Percentiles rank a stretch among this genome's conserved stretches.
These are phyloP conservation scores for Scelioninae gen. 2 DNA, from an alignment of 2,888 invertebrate genomes.

Conservation along the genomic window DNA sequence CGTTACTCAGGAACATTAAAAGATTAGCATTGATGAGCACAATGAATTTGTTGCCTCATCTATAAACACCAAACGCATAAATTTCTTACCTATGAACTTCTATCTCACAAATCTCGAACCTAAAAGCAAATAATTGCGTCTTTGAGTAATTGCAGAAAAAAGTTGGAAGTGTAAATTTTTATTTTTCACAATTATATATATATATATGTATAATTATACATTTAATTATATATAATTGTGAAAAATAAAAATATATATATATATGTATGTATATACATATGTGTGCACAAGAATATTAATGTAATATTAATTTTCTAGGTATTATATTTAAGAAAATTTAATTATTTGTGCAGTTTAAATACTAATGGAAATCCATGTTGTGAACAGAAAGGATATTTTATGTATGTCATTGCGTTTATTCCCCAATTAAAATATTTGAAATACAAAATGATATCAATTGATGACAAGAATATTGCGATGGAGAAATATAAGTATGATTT, in stretches of 20 bases:
- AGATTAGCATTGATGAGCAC: no score
- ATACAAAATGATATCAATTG: conserved; percentile 81
- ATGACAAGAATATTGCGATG: conserved; percentile 77
- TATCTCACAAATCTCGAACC: no score
- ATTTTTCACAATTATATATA: background rate
- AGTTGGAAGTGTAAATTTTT: no score
- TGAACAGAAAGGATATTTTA: conserved; percentile 79
- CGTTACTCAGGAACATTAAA: no score
- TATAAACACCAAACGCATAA: no score
- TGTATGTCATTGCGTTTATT: conserved; percentile 84
- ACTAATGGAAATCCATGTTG: conserved; percentile 89
- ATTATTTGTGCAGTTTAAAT: conserved; percentile 83
- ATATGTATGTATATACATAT: no score
- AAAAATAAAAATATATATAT: no score
- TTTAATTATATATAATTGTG: background rate
- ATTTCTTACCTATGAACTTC: no score
- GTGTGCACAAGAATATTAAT: no score
- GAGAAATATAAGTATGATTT: conserved; percentile 77
- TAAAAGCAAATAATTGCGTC: no score
- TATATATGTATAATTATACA: background rate
- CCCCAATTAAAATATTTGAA: conserved; percentile 85
- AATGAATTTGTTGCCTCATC: no score
- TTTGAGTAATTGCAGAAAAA: no score
- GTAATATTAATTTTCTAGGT: conserved; percentile 80
- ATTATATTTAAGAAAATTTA: conserved; percentile 83